Conservation (phyloP, 2,113 vertebrate species). For the Leucosticte australis region DNA sequence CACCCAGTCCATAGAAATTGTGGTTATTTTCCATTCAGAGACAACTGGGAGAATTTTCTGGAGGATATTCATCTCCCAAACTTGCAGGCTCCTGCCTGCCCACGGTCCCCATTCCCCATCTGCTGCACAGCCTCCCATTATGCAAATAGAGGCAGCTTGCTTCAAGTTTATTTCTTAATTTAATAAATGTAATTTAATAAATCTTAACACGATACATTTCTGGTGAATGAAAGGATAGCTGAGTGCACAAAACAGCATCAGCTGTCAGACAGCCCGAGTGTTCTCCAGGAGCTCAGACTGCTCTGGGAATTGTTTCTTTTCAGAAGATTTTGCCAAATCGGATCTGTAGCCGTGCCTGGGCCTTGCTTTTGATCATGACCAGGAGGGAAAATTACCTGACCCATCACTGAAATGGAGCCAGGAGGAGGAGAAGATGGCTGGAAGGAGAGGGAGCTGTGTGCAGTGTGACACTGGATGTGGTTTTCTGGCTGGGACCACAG, state of each 20-base stretch:
- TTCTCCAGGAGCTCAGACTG: background rate
- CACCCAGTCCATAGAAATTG: background rate
- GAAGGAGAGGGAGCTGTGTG: background rate
- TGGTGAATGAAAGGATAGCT: conserved; percentile 37
- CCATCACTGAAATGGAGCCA: background rate
- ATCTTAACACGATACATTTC: conserved; percentile 51
- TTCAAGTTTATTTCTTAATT: conserved; percentile 61
- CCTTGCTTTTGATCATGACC: background rate
- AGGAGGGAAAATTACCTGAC: background rate
- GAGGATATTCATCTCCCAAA: conserved; percentile 24
- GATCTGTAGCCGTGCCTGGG: background rate
- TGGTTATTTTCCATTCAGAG: conserved; percentile 4
- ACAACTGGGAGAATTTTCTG: background rate
- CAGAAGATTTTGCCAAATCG: background rate
- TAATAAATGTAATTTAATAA: conserved; percentile 66
- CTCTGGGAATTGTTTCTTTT: background rate
- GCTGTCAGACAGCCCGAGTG: conserved; percentile 5
- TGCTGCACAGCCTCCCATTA: conserved; percentile 54
- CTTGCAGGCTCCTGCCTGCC: conserved; percentile 32
- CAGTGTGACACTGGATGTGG: background rate
- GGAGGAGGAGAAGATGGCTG: background rate
- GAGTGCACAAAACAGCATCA: conserved; percentile 47
- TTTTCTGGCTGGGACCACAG: background rate
- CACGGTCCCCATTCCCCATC: conserved; percentile 43
- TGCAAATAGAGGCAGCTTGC: conserved; percentile 44